phyloP scores from a whole-genome alignment of 2,888 invertebrate genomes.

The Drosophila atroscutellata region DNA sequence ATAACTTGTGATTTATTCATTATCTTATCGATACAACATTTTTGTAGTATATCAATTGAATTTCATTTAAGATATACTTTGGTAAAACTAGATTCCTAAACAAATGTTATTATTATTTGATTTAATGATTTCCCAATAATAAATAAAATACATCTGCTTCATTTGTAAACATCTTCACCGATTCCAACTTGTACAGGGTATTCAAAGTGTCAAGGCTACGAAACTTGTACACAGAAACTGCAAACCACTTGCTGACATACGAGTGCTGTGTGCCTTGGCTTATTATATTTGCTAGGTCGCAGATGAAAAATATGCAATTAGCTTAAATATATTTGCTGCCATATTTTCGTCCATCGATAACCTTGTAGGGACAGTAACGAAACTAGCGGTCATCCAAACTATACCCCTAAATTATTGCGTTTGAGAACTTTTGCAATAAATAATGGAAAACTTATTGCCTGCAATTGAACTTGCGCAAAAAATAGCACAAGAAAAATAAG shows the following conservation, averaged over 20 bases:
- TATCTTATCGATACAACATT: background rate
- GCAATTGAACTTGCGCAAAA: constrained; percentile 24
- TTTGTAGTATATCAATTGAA: background rate
- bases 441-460: constrained; percentile 44
- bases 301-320: constrained; percentile 58
- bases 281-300: constrained; percentile 17
- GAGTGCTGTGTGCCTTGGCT: constrained; percentile 7
- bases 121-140: background rate
- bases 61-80: background rate
- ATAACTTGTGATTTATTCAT: background rate
- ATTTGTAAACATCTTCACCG: background rate
- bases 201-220: constrained; percentile 51
- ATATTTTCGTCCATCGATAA: constrained; percentile 6
- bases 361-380: background rate
- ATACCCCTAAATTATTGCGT: constrained; percentile 37
- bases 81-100: background rate
- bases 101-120: background rate
- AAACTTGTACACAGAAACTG: constrained; percentile 22
- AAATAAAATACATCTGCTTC: background rate
- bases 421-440: constrained; percentile 56
- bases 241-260: constrained; percentile 26
- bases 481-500: background rate
- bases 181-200: background rate
- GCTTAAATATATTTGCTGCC: constrained; percentile 57
- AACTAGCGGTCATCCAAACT: background rate